Conservation (phyloP, 2,113 vertebrate species). For the Erinaceus europaeus region DNA sequence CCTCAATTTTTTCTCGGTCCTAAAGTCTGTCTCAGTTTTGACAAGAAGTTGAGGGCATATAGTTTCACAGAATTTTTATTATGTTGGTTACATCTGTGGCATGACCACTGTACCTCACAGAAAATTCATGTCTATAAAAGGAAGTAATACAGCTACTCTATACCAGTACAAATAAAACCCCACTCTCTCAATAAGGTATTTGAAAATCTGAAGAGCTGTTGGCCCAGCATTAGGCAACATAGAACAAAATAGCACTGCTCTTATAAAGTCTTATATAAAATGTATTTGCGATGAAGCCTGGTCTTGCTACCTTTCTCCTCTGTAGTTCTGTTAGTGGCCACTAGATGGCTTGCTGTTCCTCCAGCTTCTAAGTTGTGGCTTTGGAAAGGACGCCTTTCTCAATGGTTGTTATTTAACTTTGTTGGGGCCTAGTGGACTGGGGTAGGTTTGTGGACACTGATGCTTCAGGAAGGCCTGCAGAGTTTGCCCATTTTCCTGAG, state of each 20-base stretch:
- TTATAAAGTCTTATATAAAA: background rate
- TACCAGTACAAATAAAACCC: background rate
- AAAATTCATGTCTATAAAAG: background rate
- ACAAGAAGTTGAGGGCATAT: too few species aligned
- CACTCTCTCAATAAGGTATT: background rate
- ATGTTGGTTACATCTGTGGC: too few species aligned
- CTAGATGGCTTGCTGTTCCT: slow-evolving; percentile 58
- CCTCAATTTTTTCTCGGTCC: too few species aligned
- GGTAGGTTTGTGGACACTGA: background rate
- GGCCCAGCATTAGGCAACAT: background rate
- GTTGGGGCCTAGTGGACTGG: too few species aligned
- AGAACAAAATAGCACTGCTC: background rate
- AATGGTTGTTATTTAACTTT: too few species aligned
- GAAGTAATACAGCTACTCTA: background rate
- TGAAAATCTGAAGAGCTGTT: background rate
- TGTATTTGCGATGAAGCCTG: background rate
- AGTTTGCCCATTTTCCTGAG: background rate
- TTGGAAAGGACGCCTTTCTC: background rate
- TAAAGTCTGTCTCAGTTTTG: too few species aligned
- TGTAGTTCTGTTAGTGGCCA: slow-evolving; percentile 53
- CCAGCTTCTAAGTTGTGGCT: background rate
- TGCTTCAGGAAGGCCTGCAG: background rate
- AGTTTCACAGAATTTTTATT: too few species aligned
- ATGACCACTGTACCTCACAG: too few species aligned
- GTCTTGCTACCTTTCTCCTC: too few species aligned